phyloP scores from a whole-genome alignment of 2,888 invertebrate species.

The Perizoma affinitatum region DNA sequence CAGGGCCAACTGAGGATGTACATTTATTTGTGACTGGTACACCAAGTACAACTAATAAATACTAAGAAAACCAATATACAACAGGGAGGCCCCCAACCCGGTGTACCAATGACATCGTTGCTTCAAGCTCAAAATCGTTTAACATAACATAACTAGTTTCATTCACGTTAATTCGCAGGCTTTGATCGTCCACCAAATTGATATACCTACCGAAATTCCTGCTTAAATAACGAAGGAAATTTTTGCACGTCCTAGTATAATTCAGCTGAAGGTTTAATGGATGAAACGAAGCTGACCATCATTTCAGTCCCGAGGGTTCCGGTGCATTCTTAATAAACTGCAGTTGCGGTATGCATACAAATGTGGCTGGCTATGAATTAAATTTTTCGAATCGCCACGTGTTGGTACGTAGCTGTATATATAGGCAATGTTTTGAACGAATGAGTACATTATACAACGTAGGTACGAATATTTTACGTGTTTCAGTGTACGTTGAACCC shows the following conservation, averaged over 20 bases:
- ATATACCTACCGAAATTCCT: conserved; percentile 14
- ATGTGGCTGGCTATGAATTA: conserved; percentile 64
- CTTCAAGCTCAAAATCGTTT: no score
- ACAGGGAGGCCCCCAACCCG: no score
- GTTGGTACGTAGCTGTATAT: conserved; percentile 12
- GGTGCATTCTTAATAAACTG: conserved; percentile 74
- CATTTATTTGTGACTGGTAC: no score
- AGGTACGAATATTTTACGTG: no score
- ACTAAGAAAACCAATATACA: no score
- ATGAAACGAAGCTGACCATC: conserved; percentile 59
- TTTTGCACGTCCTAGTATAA: conserved; percentile 23
- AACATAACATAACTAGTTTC: no score
- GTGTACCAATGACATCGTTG: no score
- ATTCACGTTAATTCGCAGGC: not conserved
- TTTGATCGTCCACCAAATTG: not conserved
- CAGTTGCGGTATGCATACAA: conserved; percentile 75
- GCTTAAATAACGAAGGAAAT: conserved; percentile 13
- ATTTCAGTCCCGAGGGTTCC: conserved; percentile 48
- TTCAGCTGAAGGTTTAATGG: conserved; percentile 37
- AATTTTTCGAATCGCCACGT: conserved; percentile 70
- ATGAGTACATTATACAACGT: no score
- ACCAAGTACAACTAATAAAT: no score
- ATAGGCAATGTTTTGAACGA: conserved; percentile 6
- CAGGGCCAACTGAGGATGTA: no score
- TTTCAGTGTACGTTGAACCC: no score